Evolutionary conservation across 2,888 invertebrate species (phyloP), one percentile per base, ranked within the genome.

Genomic region (Spodoptera picta): DNA sequence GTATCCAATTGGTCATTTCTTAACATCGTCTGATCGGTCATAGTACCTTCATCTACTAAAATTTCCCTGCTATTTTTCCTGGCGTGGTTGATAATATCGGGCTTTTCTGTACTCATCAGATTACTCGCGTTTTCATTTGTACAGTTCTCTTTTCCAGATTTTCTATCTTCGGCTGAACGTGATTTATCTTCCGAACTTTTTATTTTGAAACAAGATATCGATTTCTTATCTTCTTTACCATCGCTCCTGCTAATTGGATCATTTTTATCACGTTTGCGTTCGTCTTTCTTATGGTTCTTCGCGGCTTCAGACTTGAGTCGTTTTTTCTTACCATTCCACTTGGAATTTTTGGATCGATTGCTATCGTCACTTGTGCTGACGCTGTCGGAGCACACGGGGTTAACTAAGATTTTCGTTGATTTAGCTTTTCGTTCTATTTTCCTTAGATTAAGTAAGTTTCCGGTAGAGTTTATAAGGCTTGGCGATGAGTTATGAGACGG

Each of bases 321-420:
- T 79, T 94, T 93, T 84, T 93, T 94, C 87, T 93, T 94, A 50
- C 90, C 92, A 77, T 92, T 93, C 93, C 94, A 93, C 78, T 92
- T 93, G 14, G 87, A 82, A 59, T 87, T 87, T 83, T 91, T 92
- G 60, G 90, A 88, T 71, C 87, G 88, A 86, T 89, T 87, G 73
- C 92, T 93, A 67, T 94, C 94, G 74, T 94, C 93, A 65, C 93
- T 93, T 24, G 91, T 91, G 48, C 85, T 89, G 5, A 92, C 75
- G 73, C 85, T 90, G 68, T 94, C 95, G n/a, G 91, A 88, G 69
- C 93, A 94, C 50, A 90, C 93, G 24, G 95, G 94, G 77, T 95
- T 95, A 42, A 94, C 94, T 73, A 93, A 84, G 74, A 95, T 95
- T 86, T 94, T 95, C 52, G 95, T 95, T 60, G 94, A 93, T 79